Conservation (phyloP, 2,888 invertebrate genomes). For the Yponomeuta plumbellus region DNA sequence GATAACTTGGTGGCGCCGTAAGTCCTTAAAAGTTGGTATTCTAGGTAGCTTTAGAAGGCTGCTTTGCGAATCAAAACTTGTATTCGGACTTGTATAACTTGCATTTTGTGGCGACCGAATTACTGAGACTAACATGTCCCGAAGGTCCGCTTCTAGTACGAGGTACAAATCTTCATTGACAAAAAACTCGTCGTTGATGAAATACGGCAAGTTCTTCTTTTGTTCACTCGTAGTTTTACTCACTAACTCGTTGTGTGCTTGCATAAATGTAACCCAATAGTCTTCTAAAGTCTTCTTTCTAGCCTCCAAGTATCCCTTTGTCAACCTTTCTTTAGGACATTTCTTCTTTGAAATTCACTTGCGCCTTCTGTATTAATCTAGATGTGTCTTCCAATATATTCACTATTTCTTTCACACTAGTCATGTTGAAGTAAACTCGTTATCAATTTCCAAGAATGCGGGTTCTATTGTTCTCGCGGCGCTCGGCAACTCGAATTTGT, state of each 20-base stretch:
- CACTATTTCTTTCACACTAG: too few species aligned
- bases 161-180: slow-evolving; percentile 19
- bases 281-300: slow-evolving; percentile 17
- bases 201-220: slow-evolving; percentile 14
- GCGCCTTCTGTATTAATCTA: slow-evolving; percentile 17
- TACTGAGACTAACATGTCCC: not conserved
- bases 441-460: too few species aligned
- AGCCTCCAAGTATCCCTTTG: slow-evolving; percentile 20
- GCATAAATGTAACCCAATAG: slow-evolving; percentile 19
- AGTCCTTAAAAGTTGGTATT: slow-evolving; percentile 17
- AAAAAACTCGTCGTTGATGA: slow-evolving; percentile 20
- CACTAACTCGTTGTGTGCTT: slow-evolving; percentile 18
- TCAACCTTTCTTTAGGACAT: slow-evolving; percentile 22
- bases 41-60: slow-evolving; percentile 5
- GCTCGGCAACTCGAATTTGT: too few species aligned
- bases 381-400: slow-evolving; percentile 20
- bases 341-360: slow-evolving; percentile 22
- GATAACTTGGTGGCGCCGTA: too few species aligned
- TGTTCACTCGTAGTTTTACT: slow-evolving; percentile 12
- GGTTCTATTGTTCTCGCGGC: too few species aligned
- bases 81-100: not conserved
- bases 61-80: not conserved
- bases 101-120: not conserved
- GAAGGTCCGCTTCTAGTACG: slow-evolving; percentile 3
- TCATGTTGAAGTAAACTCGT: too few species aligned